Percentiles rank a stretch among this genome's conserved stretches.
Evolutionary conservation across 2,113 vertebrate genomes (phyloP).

Genomic region (Vireo altiloquus): DNA sequence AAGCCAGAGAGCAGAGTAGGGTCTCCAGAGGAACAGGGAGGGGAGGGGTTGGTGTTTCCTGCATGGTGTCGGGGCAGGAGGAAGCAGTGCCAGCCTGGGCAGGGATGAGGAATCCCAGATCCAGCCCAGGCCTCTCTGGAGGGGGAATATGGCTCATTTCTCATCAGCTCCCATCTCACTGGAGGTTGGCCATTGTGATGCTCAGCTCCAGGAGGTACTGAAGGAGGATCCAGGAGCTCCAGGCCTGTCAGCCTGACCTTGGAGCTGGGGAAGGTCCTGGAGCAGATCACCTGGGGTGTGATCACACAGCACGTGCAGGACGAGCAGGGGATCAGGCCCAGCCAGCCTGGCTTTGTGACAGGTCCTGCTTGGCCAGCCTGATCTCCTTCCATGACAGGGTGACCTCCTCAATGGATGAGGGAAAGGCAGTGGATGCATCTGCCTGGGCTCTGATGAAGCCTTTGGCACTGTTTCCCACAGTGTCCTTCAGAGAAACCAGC

Average conservation of each 20-base stretch:
- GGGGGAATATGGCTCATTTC: accelerated
- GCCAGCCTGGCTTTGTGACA: neutral
- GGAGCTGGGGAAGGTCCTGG: neutral
- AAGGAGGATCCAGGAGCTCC: neutral
- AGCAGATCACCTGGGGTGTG: neutral
- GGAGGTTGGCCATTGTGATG: neutral
- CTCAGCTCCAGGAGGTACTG: too few species aligned
- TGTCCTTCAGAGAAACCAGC: neutral
- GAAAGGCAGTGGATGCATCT: neutral
- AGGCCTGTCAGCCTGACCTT: neutral
- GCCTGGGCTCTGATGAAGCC: neutral
- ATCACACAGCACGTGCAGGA: neutral
- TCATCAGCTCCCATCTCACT: neutral
- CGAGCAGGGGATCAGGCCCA: neutral
- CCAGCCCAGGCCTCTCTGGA: neutral
- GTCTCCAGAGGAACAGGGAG: neutral
- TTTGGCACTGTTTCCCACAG: neutral
- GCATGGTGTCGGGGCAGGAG: accelerated
- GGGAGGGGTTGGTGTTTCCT: accelerated
- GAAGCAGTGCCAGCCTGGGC: neutral
- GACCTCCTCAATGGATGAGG: neutral
- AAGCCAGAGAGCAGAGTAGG: neutral
- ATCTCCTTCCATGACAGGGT: neutral
- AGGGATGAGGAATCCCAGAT: neutral
- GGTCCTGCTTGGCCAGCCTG: neutral